Base-by-base conservation (phyloP, 2,888 invertebrate genomes). In the Melanargia galathea region DNA sequence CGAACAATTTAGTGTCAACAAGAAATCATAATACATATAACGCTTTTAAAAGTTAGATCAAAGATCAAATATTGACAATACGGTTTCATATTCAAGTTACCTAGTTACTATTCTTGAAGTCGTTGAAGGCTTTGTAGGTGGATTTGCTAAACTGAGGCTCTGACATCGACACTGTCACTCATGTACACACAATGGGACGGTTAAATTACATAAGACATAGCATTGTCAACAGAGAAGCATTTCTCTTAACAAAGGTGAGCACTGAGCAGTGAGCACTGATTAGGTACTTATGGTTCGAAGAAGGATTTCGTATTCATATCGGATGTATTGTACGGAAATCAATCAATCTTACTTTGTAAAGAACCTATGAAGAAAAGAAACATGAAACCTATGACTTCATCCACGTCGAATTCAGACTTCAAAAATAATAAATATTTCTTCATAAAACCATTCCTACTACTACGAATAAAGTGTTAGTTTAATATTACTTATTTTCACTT, bases 181-280 rank as follows among this genome's bases (percentile, higher is more conserved):
- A 67, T 77, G 74, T 74, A 78, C 76, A 67, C 75, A 84, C 83
- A 84, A 85, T 82, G 71, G 73, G 63, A 73, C 67, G 72, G 64
- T 73, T 67, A 72, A 81, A 84, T 87, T 86, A 80, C 79, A 82
- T 83, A 86, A 86, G 74, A 55, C 24, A 67, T 69, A 67, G 75
- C 74, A 80, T 82, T 82, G 82, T 84, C 84, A 82, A 81, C 81
- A 78, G 75, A 77, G 76, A 76, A 76, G 77, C 77, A 81, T 81
- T 79, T 81, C 76, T 74, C 85, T 84, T 86, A 84, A 6, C 79
- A 82, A 81, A 76, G 71, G 75, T 77, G 75, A 65, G 73, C 70
- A 71, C 74, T 79, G 75, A 76, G 79, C n/a, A n/a, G n/a, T n/a
- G n/a, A n/a, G n/a, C n/a, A n/a, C n/a, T n/a, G n/a, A n/a, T n/a